Evolutionary conservation across 2,113 vertebrate species (phyloP), one percentile per base, ranked within the genome.

Genomic region (Zosterops hypoxanthus): DNA sequence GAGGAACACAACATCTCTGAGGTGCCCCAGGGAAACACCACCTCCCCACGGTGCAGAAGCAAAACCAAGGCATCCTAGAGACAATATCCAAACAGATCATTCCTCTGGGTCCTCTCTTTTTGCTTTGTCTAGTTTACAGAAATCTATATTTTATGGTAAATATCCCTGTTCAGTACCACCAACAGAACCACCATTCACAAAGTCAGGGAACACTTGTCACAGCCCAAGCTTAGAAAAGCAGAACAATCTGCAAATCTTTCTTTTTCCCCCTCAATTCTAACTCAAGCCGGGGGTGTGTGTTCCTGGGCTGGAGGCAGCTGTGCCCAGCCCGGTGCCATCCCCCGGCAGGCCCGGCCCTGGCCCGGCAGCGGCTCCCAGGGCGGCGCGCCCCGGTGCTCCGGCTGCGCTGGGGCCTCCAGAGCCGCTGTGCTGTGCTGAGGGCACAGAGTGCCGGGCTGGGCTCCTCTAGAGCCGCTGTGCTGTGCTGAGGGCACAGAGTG

Each of bases 201-300:
- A 63, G 21, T 8, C 34, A 63, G 60, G 36, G 19, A 85, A 34
- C 56, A 25, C 71, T 49, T 47, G 14, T 21, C 36, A 31, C 31
- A 61, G 25, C 33, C 19, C 15, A 64, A 71, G 69, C 33, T 55
- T 39, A 24, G 63, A 52, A 39, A 79, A 80, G 55, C 7, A 42
- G 64, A 68, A 53, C 7, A 17, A 3, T 1, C 42, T 7, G 9
- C 11, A 61, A 14, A 46, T 5, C 34, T 15, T 14, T 19, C 29
- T 5, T 19, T 49, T 39, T 1, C 8, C 12, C 6, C 19, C 5
- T 47, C 25, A 4, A 23, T 6, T 50, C 57, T 21, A 59, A 26
- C 49, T 49, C 5, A 11, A 65, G 31, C 12, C 33, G 2, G 8
- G 0, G 5, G 16, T 3, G 34, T 17, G 42, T 8, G 79, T 6